Conservation (phyloP, 2,113 vertebrate genomes). For the Ia io region DNA sequence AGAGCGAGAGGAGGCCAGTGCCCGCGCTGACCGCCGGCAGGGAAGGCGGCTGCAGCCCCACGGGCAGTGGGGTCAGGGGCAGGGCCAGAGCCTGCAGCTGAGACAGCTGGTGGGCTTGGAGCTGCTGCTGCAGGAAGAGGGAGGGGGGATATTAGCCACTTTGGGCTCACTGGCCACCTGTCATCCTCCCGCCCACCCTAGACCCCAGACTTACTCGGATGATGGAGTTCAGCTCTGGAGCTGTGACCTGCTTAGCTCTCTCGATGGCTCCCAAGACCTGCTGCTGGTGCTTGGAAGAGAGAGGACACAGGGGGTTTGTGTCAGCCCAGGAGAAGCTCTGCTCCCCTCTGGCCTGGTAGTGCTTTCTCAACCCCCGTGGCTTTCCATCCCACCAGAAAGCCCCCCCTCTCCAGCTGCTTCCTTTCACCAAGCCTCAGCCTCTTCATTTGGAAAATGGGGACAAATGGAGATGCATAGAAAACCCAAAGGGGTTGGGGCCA, state of each 20-base stretch:
- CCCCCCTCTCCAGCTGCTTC: not conserved
- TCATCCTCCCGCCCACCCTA: accelerated
- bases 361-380: not conserved
- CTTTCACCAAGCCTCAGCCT: not conserved
- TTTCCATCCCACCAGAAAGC: not conserved
- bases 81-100: constrained; percentile 97
- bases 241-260: constrained; percentile 96
- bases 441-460: not conserved
- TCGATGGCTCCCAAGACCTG: constrained; percentile 98
- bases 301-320: not conserved
- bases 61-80: constrained; percentile 92
- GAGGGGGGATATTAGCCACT: not conserved
- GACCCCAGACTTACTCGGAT: constrained; percentile 89
- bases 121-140: constrained; percentile 91
- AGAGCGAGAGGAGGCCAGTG: constrained; percentile 94
- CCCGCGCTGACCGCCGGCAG: constrained; percentile 92
- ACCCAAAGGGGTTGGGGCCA: not conserved
- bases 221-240: constrained; percentile 98
- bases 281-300: constrained; percentile 92
- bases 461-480: not conserved
- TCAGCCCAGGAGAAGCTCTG: not conserved
- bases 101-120: constrained; percentile 97
- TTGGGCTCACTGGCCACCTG: accelerated
- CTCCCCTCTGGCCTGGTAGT: not conserved
- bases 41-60: constrained; percentile 92